Evolutionary conservation across 2,888 invertebrate species (phyloP).

Genomic region (Ichneumon xanthorius): DNA sequence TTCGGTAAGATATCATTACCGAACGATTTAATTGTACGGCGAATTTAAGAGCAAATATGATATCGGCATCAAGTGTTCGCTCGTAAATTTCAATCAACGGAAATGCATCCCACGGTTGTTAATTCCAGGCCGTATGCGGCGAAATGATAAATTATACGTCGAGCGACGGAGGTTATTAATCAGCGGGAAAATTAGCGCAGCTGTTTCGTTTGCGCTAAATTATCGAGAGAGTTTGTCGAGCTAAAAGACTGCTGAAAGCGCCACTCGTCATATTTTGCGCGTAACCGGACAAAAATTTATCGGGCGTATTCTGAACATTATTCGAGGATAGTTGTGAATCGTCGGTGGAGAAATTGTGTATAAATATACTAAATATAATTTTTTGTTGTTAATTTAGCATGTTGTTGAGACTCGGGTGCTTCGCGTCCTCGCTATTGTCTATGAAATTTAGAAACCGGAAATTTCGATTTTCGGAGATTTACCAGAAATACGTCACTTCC

Average conservation of each 20-base stretch:
- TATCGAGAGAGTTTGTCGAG: constrained; percentile 10
- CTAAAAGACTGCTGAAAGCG: constrained; percentile 8
- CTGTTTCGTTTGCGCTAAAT: constrained; percentile 46
- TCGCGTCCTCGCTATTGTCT: no score
- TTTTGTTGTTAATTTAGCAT: not conserved
- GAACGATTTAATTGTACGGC: not conserved
- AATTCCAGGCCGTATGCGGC: constrained; percentile 33
- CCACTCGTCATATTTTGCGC: not conserved
- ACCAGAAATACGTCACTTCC: not conserved
- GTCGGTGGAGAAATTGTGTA: not conserved
- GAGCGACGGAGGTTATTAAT: constrained; percentile 59
- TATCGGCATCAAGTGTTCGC: constrained; percentile 8
- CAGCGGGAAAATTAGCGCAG: constrained; percentile 55
- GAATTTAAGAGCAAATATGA: constrained; percentile 22
- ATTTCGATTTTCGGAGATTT: no score
- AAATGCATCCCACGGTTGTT: constrained; percentile 39
- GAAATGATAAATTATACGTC: constrained; percentile 56
- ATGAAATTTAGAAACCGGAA: no score
- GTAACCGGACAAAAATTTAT: not conserved
- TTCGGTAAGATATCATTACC: not conserved
- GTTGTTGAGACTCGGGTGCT: no score
- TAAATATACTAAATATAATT: not conserved
- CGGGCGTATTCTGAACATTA: not conserved
- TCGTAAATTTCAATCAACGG: constrained; percentile 48
- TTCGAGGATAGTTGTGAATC: not conserved